phyloP scores from a whole-genome alignment of 2,888 invertebrate species.

The Chrysolina americana region DNA sequence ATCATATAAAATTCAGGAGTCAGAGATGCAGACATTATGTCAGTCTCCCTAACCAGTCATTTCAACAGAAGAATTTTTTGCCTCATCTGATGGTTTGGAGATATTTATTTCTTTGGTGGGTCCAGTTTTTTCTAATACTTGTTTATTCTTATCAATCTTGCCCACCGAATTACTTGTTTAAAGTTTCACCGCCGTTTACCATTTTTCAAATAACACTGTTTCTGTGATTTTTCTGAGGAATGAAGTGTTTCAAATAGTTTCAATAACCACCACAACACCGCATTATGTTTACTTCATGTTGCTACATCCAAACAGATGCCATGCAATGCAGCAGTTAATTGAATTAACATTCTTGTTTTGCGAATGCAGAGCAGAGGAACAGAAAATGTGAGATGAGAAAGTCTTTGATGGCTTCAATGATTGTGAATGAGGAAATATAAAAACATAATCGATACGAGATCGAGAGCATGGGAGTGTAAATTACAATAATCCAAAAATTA shows the following conservation, averaged over 20 bases:
- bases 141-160: too few relatives aligned
- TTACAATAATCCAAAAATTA: slow-evolving; percentile 40
- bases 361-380: not conserved
- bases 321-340: not conserved
- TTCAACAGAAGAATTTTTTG: too few relatives aligned
- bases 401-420: slow-evolving; percentile 13
- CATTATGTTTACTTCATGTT: not conserved
- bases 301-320: not conserved
- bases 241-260: not conserved
- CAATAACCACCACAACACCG: not conserved
- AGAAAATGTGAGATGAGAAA: slow-evolving; percentile 20
- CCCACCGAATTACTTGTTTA: not conserved
- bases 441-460: slow-evolving; percentile 38
- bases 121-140: too few relatives aligned
- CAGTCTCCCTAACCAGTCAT: too few relatives aligned
- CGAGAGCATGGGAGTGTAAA: slow-evolving; percentile 48
- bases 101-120: too few relatives aligned
- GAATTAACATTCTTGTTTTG: slow-evolving; percentile 16
- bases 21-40: too few relatives aligned
- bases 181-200: not conserved
- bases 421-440: slow-evolving; percentile 17
- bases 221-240: not conserved
- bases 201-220: not conserved
- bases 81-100: too few relatives aligned
- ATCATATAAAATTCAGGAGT: too few relatives aligned